Base-by-base conservation (phyloP, 1,140 invertebrate genomes). In the Papilio machaon region DNA sequence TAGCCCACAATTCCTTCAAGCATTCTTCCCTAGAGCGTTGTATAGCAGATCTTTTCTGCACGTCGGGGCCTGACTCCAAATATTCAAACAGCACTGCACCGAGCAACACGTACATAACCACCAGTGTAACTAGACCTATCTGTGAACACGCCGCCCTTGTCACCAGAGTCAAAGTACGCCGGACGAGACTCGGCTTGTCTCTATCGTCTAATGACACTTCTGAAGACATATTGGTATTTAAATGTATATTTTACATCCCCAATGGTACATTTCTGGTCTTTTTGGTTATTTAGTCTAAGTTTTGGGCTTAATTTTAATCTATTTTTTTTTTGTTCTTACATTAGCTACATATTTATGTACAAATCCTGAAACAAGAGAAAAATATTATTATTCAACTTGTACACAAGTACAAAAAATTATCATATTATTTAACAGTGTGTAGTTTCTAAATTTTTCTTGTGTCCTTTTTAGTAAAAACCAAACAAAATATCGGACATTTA, bases 31-130 rank as follows among this genome's bases (percentile, higher is more conserved):
- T 90, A 15, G 95, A 95, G 38, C 93, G 91, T 81, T 95, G 95
- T 78, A 96, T 95, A 3, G 94, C 94, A 0, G 91, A 91, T 49
- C 90, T 82, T 78, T 93, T 91, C 83, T 94, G 92, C 43, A 93
- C 90, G 80, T 94, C 93, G 15, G 95, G 92, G 8, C 94, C 95
- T 7, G 95, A 95, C 89, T 96, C 95, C 83, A 96, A 85, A 83
- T 95, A 95, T 86, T 95, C 95, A 83, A 96, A 96, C 38, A 96
- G 84, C 47, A 95, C 81, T 23, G 95, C 95, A 82, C 95, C 95
- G 80, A 96, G 89, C 4, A 96, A 86, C 70, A 95, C 94, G 82
- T 96, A 96, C 30, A 94, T 85, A 52, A 94, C 94, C 84, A 96
- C 95, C 7, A 95, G 84, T 6, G 95, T 84, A 79, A 96, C 93